Base-by-base conservation (phyloP, 2,113 vertebrate genomes). In the Strix uralensis region DNA sequence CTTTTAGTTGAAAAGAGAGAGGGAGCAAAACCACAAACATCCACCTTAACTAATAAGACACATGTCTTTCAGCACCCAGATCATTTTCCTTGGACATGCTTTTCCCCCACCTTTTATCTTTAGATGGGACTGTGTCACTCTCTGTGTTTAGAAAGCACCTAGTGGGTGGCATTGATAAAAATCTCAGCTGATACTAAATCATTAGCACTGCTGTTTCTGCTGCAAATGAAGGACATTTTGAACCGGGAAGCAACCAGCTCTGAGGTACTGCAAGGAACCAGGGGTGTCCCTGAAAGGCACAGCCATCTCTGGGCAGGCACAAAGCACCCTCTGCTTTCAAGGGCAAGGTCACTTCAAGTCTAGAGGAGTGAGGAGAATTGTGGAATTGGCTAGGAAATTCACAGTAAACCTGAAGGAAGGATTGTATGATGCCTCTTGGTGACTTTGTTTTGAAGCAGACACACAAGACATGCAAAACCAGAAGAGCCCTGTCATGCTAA, bases 401-500 rank as follows among this genome's bases (percentile, higher is more conserved):
- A 36, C 8, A 40, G 47, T 55, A 67, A 91, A 59, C 13, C 16
- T 32, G 22, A 73, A 88, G 54, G 34, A 81, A 88, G 51, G 10
- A 40, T 55, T 83, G 7, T 72, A 34, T 4, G 2, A 34, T 5
- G 2, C 16, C 21, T 49, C 79, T 66, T 65, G 22, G 23, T 61
- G 46, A 52, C 62, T 81, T 78, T 69, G 20, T 73, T 96, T 82
- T 52, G 23, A 92, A 80, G 47, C 55, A 86, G 54, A 54, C 8
- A 10, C 12, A 21, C 7, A 55, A 46, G 59, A 63, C 30, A 23
- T 14, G 40, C 19, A 71, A 84, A 89, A 63, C 13, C 15, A 70
- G 25, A 62, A 36, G 5, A 73, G 10, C 32, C 11, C 2, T 1
- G 0, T 13, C 2, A 1, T 63, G 25, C 26, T 26, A 70, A 58